Evolutionary conservation across 2,113 vertebrate genomes (phyloP).

Genomic region (Spizaetus ornatus): DNA sequence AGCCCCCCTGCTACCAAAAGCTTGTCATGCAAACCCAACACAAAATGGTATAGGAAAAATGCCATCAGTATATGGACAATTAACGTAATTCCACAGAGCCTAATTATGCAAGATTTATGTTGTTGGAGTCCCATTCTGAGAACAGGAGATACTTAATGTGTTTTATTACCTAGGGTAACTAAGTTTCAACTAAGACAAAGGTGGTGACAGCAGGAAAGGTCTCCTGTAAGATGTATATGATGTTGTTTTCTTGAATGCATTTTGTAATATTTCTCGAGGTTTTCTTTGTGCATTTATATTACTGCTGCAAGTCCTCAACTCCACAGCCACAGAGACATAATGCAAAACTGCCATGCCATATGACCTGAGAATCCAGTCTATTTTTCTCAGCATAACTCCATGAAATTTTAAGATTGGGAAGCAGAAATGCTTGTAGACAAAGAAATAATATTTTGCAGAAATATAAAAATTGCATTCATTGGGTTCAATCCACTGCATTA

Average conservation of each 20-base stretch:
- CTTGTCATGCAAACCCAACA: not conserved
- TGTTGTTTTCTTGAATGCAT: rapidly evolving
- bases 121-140: not conserved
- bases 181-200: not conserved
- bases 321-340: not conserved
- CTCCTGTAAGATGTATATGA: not conserved
- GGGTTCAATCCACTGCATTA: not conserved
- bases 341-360: not conserved
- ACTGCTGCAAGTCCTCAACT: not conserved
- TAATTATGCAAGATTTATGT: not conserved
- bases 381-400: not conserved
- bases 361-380: not conserved
- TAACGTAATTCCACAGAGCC: not conserved
- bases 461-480: not conserved
- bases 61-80: not conserved
- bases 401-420: not conserved
- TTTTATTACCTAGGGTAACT: not conserved
- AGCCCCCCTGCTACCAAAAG: rapidly evolving
- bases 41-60: not conserved
- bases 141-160: not conserved
- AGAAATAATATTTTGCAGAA: not conserved
- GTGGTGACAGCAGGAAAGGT: not conserved
- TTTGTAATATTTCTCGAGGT: not conserved
- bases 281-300: not conserved
- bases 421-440: not conserved